phyloP scores from a whole-genome alignment of 2,888 invertebrate species.

The Crioceris asparagi region DNA sequence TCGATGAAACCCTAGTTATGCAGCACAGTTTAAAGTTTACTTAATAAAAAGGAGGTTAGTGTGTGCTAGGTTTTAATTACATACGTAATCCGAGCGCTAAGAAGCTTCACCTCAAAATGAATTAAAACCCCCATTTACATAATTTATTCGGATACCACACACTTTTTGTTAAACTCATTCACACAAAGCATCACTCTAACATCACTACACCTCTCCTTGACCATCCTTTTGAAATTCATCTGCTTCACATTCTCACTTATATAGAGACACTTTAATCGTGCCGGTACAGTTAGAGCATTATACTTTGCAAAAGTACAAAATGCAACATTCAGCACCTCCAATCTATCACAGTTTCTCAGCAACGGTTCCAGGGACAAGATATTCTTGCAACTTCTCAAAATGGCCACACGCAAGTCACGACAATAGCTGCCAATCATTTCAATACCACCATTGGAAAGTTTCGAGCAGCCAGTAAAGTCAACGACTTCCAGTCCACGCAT shows the following conservation, averaged over 20 bases:
- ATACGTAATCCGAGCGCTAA: too few relatives aligned
- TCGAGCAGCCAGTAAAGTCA: conserved; percentile 16
- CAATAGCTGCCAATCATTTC: conserved; percentile 12
- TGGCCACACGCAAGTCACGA: conserved; percentile 9
- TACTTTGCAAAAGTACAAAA: conserved; percentile 11
- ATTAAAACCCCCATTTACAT: background rate
- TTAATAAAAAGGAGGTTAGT: too few relatives aligned
- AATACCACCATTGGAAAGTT: conserved; percentile 11
- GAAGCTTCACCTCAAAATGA: too few relatives aligned
- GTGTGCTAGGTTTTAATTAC: too few relatives aligned
- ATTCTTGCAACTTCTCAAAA: conserved; percentile 14
- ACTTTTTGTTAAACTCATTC: conserved; percentile 15
- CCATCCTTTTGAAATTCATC: conserved; percentile 7
- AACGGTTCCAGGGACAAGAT: conserved; percentile 7
- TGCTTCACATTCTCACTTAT: conserved; percentile 11
- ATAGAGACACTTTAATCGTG: conserved; percentile 9
- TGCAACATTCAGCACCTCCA: conserved; percentile 14
- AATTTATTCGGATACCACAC: background rate
- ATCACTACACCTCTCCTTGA: conserved; percentile 4
- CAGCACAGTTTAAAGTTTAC: too few relatives aligned
- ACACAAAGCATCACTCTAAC: conserved; percentile 10
- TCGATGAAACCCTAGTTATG: too few relatives aligned
- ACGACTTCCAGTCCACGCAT: conserved; percentile 10
- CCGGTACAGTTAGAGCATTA: background rate
- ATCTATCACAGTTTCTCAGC: conserved; percentile 7